Conservation (phyloP, 2,113 vertebrate species). For the Amphiprion ocellaris region DNA sequence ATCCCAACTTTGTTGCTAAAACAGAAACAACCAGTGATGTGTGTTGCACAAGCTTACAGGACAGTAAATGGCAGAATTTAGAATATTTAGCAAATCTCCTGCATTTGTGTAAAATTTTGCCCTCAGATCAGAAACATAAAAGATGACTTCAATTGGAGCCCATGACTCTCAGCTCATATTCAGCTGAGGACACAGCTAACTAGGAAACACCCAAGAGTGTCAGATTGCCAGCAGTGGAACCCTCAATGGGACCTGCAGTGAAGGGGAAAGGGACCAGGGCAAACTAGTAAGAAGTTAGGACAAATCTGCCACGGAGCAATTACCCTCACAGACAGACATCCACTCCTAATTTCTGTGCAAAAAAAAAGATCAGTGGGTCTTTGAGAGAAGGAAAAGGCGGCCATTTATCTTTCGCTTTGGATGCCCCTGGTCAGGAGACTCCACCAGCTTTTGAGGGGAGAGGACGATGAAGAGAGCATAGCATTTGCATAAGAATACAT, state of each 20-base stretch:
- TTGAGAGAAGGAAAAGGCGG: conserved; percentile 53
- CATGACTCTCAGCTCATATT: not conserved
- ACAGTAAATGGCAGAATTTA: not conserved
- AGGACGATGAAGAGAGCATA: conserved; percentile 31
- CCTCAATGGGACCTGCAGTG: conserved; percentile 21
- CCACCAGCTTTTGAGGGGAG: conserved; percentile 51
- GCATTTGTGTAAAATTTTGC: too few relatives aligned
- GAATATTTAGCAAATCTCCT: not conserved
- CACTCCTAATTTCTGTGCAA: conserved; percentile 66
- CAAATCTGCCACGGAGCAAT: conserved; percentile 69
- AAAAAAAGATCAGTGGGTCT: conserved; percentile 67
- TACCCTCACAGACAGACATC: conserved; percentile 69
- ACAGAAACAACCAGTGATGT: not conserved
- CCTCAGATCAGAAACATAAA: not conserved
- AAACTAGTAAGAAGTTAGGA: conserved; percentile 36
- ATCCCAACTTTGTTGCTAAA: not conserved
- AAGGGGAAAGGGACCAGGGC: not conserved
- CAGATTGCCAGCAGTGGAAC: conserved; percentile 25
- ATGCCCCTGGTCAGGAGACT: conserved; percentile 68
- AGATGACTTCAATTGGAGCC: not conserved
- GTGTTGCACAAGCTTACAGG: not conserved
- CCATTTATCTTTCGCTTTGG: conserved; percentile 70
- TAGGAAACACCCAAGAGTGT: conserved; percentile 7
- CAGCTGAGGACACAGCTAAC: conserved; percentile 17
- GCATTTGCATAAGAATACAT: conserved; percentile 82